These are phyloP conservation scores for Lasiommata megera DNA, from an alignment of 2,888 invertebrate species.

Conservation along the genomic window DNA sequence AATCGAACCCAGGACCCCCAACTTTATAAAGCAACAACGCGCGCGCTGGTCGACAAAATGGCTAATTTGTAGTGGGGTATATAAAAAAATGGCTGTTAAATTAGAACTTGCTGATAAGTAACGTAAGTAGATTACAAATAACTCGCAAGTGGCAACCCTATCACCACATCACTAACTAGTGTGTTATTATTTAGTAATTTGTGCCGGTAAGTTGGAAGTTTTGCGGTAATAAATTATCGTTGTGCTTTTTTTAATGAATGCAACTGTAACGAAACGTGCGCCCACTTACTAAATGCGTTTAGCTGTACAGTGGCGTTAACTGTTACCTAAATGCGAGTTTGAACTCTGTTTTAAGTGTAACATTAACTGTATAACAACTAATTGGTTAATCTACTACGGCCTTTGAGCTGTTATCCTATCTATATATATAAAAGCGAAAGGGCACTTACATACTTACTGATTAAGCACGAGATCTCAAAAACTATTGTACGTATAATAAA, in stretches of 20 bases:
- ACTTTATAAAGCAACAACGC: no score
- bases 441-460: no score
- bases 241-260: constrained; percentile 29
- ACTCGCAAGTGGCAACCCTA: constrained; percentile 11
- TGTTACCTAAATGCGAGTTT: neutral
- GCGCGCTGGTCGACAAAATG: no score
- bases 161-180: constrained; percentile 38
- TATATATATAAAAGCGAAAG: no score
- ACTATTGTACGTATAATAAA: no score
- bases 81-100: no score
- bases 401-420: neutral
- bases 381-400: neutral
- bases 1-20: no score
- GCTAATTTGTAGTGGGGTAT: no score
- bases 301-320: neutral
- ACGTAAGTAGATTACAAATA: neutral
- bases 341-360: neutral
- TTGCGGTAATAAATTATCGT: constrained; percentile 38
- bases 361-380: neutral
- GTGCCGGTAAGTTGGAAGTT: constrained; percentile 42
- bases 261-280: constrained; percentile 17
- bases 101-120: no score
- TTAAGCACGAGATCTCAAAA: no score
- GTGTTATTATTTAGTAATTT: constrained; percentile 65
- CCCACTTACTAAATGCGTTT: neutral